Evolutionary conservation across 2,888 invertebrate genomes (phyloP), one percentile per base, ranked within the genome.

Genomic region (Drosophila sordidula): DNA sequence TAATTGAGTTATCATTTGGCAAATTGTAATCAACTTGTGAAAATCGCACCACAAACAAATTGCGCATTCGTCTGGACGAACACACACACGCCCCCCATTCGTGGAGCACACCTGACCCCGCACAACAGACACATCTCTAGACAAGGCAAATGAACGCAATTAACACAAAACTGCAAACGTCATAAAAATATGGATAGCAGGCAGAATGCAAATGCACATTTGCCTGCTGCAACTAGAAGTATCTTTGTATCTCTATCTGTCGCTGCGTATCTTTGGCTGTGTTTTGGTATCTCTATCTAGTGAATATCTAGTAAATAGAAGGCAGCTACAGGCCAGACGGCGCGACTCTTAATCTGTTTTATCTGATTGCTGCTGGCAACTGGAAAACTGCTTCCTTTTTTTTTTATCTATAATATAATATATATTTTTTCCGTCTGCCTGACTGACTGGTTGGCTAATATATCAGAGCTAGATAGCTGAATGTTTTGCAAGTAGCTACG

Each of bases 121-220:
- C 22, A 22, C 22, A 22, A 3, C 3, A 2, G 45, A 18, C 46
- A 29, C 5, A 9, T 4, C 25, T 9, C 9, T 9, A 14, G 49
- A n/a, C 36, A 38, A 45, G 44, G 47, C 25, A 57, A 55, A 50
- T 42, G 1, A 25, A 39, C 6, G 16, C 16, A 51, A 68, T 44
- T 39, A 65, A 68, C 36, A 77, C 41, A 25, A 36, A 78, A 57
- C 32, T 56, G 61, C 70, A 70, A 58, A 75, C 80, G 62, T 70
- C 71, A 79, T 75, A 70, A 57, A 76, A 54, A 45, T 47, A 61
- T 18, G 58, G 47, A 66, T 49, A 34, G 22, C 49, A 45, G 4
- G 32, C 8, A 4, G 22, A 45, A 38, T 52, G 11, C 29, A 29
- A 42, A 49, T 56, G 70, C 49, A 66, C 44, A 61, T 64, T 65